Evolutionary conservation across 37 sponge, comb jelly and placozoan genomes (phyloP), one percentile per base, ranked within the genome.

Genomic region (Cliona cf. orientalis): DNA sequence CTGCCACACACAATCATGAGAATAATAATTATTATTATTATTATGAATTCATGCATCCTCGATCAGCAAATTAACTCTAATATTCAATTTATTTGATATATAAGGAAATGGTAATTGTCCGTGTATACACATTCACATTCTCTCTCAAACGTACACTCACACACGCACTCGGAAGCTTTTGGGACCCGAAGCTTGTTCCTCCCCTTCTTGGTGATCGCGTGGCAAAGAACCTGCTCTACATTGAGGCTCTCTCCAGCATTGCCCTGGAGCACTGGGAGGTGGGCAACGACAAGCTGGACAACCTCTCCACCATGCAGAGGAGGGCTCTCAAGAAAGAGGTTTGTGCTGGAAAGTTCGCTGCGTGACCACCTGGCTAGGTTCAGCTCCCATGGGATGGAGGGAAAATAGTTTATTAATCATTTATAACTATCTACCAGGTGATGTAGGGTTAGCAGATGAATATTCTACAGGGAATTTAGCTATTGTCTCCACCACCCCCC

Each of bases 261-360:
- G 63, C 55, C n/a, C 17, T 11, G 5, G 82, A 44, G 4, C 29
- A 43, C n/a, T 58, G 49, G 61, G 75, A 36, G 21, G 66, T 80
- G 38, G 42, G 21, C 44, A n/a, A 38, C 9, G 66, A 46, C 19
- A 39, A 46, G 35, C 17, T 29, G 44, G 55, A 57, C 3, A 62
- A 70, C 7, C 71, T 88, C 0, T 3, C 71, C 0, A 26, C 83
- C 40, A 57, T 82, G 19, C 34, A 77, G 66, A 77, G 62, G 60
- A 69, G 45, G n/a, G 65, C 72, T 28, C 76, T 71, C 43, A 88
- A 82, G 70, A 88, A 88, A 70, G 84, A 88, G 60, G 89, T 88
- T 12, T 59, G 80, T 32, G 39, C 4, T 9, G 40, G 37, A 35
- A 14, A 29, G 3, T 64, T 1, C 14, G 39, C 44, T 61, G 55